These are phyloP conservation scores for Ectropis grisescens DNA, from an alignment of 1,140 invertebrate species.

Conservation along the genomic window DNA sequence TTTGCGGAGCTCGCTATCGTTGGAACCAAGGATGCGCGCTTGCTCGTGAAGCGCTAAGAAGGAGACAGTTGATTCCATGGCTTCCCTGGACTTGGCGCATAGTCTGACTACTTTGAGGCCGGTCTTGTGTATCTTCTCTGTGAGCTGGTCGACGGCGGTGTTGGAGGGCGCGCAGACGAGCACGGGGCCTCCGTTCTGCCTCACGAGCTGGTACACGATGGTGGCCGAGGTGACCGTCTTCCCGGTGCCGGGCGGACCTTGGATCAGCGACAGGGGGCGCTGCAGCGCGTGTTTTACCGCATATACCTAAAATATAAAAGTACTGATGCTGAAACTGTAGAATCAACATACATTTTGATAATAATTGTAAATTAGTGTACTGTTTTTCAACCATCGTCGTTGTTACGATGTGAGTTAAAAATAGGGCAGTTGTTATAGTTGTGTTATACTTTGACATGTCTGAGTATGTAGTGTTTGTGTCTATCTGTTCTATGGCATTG, in stretches of 20 bases:
- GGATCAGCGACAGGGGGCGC: conserved; percentile 96
- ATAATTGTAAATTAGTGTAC: too few species aligned
- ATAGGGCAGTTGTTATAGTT: too few species aligned
- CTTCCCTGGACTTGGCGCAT: conserved; percentile 98
- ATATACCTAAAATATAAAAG: conserved; percentile 78
- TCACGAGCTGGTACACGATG: conserved; percentile 98
- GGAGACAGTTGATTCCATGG: conserved; percentile 97
- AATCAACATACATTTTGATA: too few species aligned
- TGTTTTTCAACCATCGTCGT: too few species aligned
- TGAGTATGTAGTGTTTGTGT: too few species aligned
- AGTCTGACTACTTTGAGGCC: conserved; percentile 97
- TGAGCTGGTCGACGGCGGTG: conserved; percentile 98
- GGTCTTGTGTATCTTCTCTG: conserved; percentile 98
- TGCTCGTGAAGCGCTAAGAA: conserved; percentile 98
- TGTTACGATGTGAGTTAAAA: too few species aligned
- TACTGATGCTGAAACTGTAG: too few species aligned
- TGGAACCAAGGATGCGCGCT: conserved; percentile 91
- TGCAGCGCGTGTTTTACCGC: conserved; percentile 99
- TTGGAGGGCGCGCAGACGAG: conserved; percentile 99
- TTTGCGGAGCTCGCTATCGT: conserved; percentile 91
- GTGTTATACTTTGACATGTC: too few species aligned
- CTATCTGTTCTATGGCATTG: too few species aligned
- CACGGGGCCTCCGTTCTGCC: conserved; percentile 94
- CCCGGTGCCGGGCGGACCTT: conserved; percentile 95
- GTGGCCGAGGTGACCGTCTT: conserved; percentile 99